Base-by-base conservation (phyloP, 37 sponge, comb jelly and placozoan species). In the Trichoplax adhaerens region DNA sequence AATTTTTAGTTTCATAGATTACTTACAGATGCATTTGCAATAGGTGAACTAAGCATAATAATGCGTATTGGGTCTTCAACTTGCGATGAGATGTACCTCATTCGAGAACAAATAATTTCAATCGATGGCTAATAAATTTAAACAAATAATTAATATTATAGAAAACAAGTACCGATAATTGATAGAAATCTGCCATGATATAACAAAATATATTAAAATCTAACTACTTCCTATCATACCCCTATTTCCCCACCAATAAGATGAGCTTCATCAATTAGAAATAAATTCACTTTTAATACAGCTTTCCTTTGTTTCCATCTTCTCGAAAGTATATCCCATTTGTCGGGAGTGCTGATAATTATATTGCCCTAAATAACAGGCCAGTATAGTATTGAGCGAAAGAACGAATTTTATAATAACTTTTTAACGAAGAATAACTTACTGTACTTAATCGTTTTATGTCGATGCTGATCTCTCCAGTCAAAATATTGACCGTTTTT, bases 251-350 rank as follows among this genome's bases (percentile, higher is more conserved):
- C 87, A 59, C 94, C 93, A 53, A 97, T 92, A 58, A 97, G 84
- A 69, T 97, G 93, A 7, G 86, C 81, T 71, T 97, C 93, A 64
- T 97, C 99, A 29, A 78, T 83, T 53, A 97, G 82, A 65, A 97
- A 97, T 77, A 97, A 71, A 53, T 76, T 67, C 49, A 97, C 94
- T 77, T 89, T 86, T 68, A 92, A 93, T 56, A 97, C 93, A 71
- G 91, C 82, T 81, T 92, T 97, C 56, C 99, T 69, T 78, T 97
- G 99, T 66, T 92, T 97, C 99, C 99, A 97, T n/a, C 99, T 77
- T 49, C 99, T 76, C 53, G 93, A 91, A 56, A 97, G 78, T 50
- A 89, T 82, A 54, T 97, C 99, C 99, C 99, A 97, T 58, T 97
- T 82, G 66, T 86, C 90, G 3, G 99, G 93, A 8, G 90, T 92